Evolutionary conservation across 2,113 vertebrate genomes (phyloP).

Genomic region (Eulemur rufifrons): DNA sequence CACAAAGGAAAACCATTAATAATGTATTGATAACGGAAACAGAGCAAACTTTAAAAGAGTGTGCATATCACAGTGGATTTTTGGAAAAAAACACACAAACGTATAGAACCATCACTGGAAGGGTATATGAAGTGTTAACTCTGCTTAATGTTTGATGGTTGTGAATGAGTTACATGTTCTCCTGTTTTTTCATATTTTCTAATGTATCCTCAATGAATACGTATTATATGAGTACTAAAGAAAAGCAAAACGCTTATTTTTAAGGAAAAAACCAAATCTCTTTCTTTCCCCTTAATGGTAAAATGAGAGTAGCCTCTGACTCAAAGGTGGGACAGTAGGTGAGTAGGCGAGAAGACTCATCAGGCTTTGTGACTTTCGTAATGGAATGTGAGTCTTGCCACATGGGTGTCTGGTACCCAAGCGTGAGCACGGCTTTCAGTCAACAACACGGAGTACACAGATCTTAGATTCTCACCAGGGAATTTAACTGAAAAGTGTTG

Average conservation of each 20-base stretch:
- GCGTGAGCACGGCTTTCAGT: background rate
- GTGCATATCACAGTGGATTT: background rate
- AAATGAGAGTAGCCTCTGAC: background rate
- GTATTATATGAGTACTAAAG: background rate
- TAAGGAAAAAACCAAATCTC: background rate
- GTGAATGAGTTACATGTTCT: background rate
- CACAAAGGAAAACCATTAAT: background rate
- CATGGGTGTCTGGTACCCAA: background rate
- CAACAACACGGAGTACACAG: background rate
- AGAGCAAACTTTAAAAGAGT: background rate
- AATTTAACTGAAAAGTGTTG: background rate
- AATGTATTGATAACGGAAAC: background rate
- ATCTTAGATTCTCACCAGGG: background rate
- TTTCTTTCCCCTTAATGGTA: background rate
- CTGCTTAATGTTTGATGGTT: background rate
- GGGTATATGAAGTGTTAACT: background rate
- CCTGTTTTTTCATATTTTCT: background rate
- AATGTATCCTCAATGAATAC: background rate
- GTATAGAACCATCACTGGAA: background rate
- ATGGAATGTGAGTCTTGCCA: background rate
- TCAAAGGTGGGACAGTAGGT: background rate
- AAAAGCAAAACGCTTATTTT: background rate
- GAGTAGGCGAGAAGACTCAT: background rate
- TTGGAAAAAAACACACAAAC: background rate
- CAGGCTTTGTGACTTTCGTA: background rate